Evolutionary conservation across 2,113 vertebrate genomes (phyloP).

Genomic region (Globicephala melas): DNA sequence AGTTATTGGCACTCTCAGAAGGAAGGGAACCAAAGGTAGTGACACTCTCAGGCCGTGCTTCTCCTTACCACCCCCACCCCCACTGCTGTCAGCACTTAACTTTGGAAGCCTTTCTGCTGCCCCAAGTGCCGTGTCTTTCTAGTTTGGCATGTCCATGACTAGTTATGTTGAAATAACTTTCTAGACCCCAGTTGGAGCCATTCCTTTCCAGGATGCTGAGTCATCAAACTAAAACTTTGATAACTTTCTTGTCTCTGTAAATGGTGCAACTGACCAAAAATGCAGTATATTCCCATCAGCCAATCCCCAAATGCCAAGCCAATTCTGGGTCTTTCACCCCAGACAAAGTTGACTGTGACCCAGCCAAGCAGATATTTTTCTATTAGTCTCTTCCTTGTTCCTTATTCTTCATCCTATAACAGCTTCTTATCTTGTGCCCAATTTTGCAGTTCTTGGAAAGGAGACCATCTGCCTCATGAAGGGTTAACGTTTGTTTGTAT

Average conservation of each 20-base stretch:
- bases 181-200: neutral
- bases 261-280: neutral
- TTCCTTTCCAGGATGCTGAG: neutral
- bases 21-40: neutral
- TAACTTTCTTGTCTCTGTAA: neutral
- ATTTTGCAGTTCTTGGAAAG: neutral
- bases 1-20: too few species aligned
- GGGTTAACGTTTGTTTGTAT: neutral
- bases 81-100: neutral
- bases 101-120: neutral
- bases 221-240: neutral
- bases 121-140: rapidly evolving
- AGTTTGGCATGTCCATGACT: too few species aligned
- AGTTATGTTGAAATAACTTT: neutral
- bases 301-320: neutral
- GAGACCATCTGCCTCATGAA: neutral
- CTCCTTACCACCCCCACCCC: neutral
- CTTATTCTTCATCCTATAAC: neutral
- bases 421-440: neutral
- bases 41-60: neutral
- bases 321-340: neutral
- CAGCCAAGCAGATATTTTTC: neutral
- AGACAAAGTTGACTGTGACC: neutral
- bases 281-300: neutral
- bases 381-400: neutral